Conservation (phyloP, 2,888 invertebrate genomes). For the Habrosyne pyritoides region DNA sequence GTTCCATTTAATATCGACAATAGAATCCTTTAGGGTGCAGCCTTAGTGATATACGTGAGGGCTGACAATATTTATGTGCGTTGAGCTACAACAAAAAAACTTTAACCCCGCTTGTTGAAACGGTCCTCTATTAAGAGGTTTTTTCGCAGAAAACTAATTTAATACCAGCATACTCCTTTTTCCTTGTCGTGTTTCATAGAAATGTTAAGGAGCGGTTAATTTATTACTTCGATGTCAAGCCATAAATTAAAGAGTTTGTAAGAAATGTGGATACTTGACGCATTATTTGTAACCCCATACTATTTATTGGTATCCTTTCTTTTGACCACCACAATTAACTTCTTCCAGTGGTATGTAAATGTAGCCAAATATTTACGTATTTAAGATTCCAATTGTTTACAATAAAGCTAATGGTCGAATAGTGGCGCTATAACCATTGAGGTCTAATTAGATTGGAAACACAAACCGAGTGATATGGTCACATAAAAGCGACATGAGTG, state of each 20-base stretch:
- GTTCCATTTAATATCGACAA: conserved; percentile 55
- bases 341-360: neutral
- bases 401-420: neutral
- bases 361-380: neutral
- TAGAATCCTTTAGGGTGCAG: conserved; percentile 47
- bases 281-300: too few species aligned
- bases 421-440: neutral
- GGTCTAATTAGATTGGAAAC: neutral
- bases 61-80: conserved; percentile 42
- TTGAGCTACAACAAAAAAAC: conserved; percentile 17
- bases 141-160: conserved; percentile 3
- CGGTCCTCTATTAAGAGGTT: conserved; percentile 6
- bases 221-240: neutral
- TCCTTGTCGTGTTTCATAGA: neutral
- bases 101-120: conserved; percentile 7
- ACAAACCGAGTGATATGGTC: neutral
- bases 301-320: too few species aligned
- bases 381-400: neutral
- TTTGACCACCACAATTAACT: too few species aligned
- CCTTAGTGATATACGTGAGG: conserved; percentile 35
- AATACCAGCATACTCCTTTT: neutral
- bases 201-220: neutral
- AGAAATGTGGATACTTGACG: too few species aligned
- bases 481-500: too few species aligned
- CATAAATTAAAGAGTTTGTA: too few species aligned